phyloP scores from a whole-genome alignment of 2,888 invertebrate species.

The Chrysolina haemoptera region DNA sequence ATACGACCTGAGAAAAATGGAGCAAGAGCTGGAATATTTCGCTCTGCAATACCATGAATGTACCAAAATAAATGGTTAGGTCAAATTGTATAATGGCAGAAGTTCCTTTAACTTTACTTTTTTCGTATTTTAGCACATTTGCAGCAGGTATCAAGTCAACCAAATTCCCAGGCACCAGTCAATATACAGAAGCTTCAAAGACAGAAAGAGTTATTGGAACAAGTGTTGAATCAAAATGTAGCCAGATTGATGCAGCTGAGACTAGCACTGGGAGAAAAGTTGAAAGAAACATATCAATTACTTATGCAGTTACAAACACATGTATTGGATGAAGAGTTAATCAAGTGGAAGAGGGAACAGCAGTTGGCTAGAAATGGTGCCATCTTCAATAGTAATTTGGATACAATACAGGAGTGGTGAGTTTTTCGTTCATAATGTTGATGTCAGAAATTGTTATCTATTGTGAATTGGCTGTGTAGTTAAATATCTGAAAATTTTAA shows the following conservation, averaged over 20 bases:
- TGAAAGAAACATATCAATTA: constrained; percentile 81
- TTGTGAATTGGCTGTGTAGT: no score
- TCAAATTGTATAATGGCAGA: not conserved
- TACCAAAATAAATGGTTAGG: constrained; percentile 80
- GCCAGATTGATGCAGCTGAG: constrained; percentile 76
- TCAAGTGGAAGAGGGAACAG: constrained; percentile 95
- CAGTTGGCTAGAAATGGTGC: constrained; percentile 95
- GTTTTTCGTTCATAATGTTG: constrained; percentile 44
- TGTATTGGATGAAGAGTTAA: constrained; percentile 91
- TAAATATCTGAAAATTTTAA: not conserved
- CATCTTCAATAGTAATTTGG: constrained; percentile 86
- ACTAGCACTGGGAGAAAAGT: constrained; percentile 81
- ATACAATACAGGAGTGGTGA: constrained; percentile 92
- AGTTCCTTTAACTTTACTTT: constrained; percentile 1
- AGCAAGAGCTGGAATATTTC: constrained; percentile 89
- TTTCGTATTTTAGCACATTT: constrained; percentile 73
- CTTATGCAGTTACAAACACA: constrained; percentile 82
- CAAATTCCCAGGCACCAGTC: constrained; percentile 75
- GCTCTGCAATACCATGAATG: constrained; percentile 90
- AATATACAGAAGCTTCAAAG: constrained; percentile 77
- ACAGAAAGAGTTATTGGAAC: constrained; percentile 82
- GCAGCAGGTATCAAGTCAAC: constrained; percentile 75
- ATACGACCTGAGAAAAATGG: constrained; percentile 83
- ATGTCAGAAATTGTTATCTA: no score
- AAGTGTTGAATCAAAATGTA: constrained; percentile 78